These are phyloP conservation scores for Cydia splendana DNA, from an alignment of 1,140 invertebrate species.

Conservation along the genomic window DNA sequence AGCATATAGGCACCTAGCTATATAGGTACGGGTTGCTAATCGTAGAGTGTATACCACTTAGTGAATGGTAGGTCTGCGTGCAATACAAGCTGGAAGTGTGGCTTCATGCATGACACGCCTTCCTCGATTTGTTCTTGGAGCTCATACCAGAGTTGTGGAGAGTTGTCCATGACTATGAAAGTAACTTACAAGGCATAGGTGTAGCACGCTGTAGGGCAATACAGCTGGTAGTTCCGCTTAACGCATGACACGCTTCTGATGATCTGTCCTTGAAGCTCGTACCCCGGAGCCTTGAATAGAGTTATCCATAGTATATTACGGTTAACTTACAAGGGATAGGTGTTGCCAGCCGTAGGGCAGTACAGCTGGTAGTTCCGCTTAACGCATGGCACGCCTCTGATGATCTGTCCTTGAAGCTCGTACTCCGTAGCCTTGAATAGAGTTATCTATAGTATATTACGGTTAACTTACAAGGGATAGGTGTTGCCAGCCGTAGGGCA, in stretches of 20 bases:
- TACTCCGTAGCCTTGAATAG: constrained; percentile 91
- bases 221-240: constrained; percentile 92
- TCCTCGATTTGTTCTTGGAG: constrained; percentile 90
- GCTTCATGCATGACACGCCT: constrained; percentile 93
- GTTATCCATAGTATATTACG: constrained; percentile 89
- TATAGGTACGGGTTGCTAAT: too few relatives aligned
- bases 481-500: constrained; percentile 94
- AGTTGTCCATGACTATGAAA: constrained; percentile 88
- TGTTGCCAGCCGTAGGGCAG: constrained; percentile 93
- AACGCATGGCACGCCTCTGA: constrained; percentile 92
- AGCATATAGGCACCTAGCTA: too few relatives aligned
- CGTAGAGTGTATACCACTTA: constrained; percentile 85
- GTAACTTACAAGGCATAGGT: constrained; percentile 92
- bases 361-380: constrained; percentile 93
- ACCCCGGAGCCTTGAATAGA: constrained; percentile 90
- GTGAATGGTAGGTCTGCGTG: too few relatives aligned
- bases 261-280: constrained; percentile 91
- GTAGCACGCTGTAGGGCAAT: constrained; percentile 93
- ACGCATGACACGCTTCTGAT: constrained; percentile 93
- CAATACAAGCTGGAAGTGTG: constrained; percentile 85
- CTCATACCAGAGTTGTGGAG: constrained; percentile 90
- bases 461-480: constrained; percentile 90
- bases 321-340: constrained; percentile 91
- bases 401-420: constrained; percentile 91
- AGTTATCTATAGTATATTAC: constrained; percentile 89